Conservation (phyloP, 2,888 invertebrate genomes). For the Dorcus hopei region DNA sequence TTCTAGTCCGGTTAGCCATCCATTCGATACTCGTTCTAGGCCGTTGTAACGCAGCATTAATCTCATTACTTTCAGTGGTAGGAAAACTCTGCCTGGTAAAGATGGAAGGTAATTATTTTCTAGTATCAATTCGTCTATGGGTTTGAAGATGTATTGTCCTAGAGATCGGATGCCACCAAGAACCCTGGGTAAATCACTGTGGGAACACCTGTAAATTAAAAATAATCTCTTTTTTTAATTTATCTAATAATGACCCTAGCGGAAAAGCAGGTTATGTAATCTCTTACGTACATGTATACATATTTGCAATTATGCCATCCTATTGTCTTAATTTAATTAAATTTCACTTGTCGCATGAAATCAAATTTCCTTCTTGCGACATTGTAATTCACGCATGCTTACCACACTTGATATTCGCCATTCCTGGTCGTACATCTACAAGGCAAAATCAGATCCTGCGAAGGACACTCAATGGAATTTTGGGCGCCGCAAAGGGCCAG, state of each 20-base stretch:
- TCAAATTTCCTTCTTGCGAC: no score
- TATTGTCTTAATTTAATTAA: no score
- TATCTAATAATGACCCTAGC: no score
- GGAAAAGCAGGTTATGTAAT: no score
- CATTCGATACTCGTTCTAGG: slow-evolving; percentile 74
- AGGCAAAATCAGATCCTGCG: slow-evolving; percentile 73
- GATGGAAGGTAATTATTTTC: slow-evolving; percentile 85
- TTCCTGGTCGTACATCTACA: slow-evolving; percentile 76
- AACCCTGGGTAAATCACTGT: slow-evolving; percentile 78
- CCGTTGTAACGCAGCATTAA: slow-evolving; percentile 82
- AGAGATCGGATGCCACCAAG: slow-evolving; percentile 70
- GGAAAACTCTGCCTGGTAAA: slow-evolving; percentile 78
- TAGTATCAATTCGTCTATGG: slow-evolving; percentile 81
- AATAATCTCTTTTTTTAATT: background rate
- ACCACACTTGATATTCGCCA: slow-evolving; percentile 85
- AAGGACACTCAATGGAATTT: slow-evolving; percentile 56
- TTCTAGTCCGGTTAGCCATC: slow-evolving; percentile 78
- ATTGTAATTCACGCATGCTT: slow-evolving; percentile 29
- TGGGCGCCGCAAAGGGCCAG: slow-evolving; percentile 1
- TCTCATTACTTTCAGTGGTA: slow-evolving; percentile 70
- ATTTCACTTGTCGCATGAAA: no score
- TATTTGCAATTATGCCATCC: no score
- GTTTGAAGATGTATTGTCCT: slow-evolving; percentile 62
- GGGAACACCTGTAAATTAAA: slow-evolving; percentile 73
- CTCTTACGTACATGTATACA: no score